These are phyloP conservation scores for Neotragus pygmaeus DNA, from an alignment of 2,113 vertebrate genomes.

Conservation along the genomic window DNA sequence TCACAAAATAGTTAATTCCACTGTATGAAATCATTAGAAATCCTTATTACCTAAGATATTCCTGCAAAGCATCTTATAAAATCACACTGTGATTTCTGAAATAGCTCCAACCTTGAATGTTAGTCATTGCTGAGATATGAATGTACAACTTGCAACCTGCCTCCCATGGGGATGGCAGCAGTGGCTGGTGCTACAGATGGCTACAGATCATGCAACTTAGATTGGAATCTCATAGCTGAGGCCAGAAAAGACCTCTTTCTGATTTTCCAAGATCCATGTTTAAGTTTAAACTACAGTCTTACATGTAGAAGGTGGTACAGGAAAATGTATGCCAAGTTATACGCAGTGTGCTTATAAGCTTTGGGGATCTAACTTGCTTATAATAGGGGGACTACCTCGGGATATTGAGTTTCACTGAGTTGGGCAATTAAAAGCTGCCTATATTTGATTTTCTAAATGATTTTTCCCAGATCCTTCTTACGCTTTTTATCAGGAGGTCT, in stretches of 20 bases:
- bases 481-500: neutral
- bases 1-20: neutral
- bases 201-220: neutral
- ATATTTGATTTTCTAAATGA: conserved; percentile 23
- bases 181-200: neutral
- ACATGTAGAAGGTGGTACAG: neutral
- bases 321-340: neutral
- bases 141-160: neutral
- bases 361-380: neutral
- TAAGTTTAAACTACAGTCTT: neutral
- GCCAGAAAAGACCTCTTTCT: neutral
- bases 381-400: neutral
- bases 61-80: neutral
- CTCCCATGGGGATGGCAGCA: neutral
- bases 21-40: neutral
- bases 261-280: neutral
- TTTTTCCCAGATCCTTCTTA: neutral
- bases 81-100: neutral
- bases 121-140: neutral
- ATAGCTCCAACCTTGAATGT: neutral
- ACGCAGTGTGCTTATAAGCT: neutral
- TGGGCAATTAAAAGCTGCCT: neutral
- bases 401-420: neutral
- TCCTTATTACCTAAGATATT: neutral
- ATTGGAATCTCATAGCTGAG: neutral